Base-by-base conservation (phyloP, 2,797 vertebrate species). In the Enteromius mattozi region DNA sequence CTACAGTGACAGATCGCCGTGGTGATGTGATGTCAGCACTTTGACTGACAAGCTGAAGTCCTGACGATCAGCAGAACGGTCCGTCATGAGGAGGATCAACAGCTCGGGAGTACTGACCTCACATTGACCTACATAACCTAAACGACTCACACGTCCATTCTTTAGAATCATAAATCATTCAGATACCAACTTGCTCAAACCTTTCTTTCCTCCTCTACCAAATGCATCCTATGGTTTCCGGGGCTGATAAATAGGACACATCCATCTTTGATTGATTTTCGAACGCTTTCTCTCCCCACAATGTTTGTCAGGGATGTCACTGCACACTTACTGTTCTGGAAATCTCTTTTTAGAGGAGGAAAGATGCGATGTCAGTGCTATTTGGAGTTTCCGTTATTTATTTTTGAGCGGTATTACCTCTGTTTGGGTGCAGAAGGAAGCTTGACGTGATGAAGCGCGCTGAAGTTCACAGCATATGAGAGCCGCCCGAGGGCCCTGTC, bases 401-500 rank as follows among this genome's bases (percentile, higher is more conserved):
- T 72, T 17, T 24, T 10, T 10, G 54, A 27, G 19, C 24, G 19
- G 1, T 27, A 17, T 40, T 27, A 40, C 21, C 21, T 77, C 74
- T 24, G 42, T 42, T 10, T 54, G 13, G 33, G 16, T 63, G 21
- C 66, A 12, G 27, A 61, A 51, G 56, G 27, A 27, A 49, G 54
- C 68, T 66, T 63, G 16, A 49, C 17, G 61, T 56, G 79, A 65
- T 61, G 45, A 59, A 51, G 61, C 30, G 13, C 13, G 12, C 75
- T 81, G 49, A 61, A 40, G 84, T 24, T 75, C 81, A 42, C 40
- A 81, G 68, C 59, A 71, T 71, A 47, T 76, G 78, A 87, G 84
- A 78, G 85, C 65, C 79, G 83, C 74, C 71, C 40, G 85, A 88
- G 79, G 82, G 81, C 65, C 35, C 59, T 78, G 54, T 84, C 79